Base-by-base conservation (phyloP, 2,113 vertebrate species). In the Lycocorax pyrrhopterus region DNA sequence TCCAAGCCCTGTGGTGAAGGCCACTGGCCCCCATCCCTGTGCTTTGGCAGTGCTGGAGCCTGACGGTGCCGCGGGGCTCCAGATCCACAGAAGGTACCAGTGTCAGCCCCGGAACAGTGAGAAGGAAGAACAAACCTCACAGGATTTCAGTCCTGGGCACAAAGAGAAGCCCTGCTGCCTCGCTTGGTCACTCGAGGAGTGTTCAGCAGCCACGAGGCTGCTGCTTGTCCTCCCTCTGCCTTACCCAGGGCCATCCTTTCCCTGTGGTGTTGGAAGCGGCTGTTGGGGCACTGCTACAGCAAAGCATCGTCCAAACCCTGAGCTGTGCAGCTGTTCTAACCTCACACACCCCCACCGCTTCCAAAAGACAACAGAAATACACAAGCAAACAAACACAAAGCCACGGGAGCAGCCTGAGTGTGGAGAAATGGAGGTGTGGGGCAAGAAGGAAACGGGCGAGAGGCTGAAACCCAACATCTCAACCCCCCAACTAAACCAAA, bases 141-240 rank as follows among this genome's bases (percentile, higher is more conserved):
- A 76, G 49, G 80, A 86, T 68, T 83, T 64, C 74, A 35, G 60
- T 83, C 60, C 81, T 5, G 3, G 33, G 29, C 27, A 17, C 27
- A 4, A 84, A 71, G 66, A 56, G 73, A 83, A 62, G 49, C n/a
- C 12, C 47, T 60, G 63, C 32, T 49, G 63, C 47, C 66, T 9
- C 11, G 22, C 62, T 69, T 12, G 64, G 46, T 72, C 25, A 8
- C 51, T 17, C 3, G 8, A 67, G 49, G 67, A 68, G 79, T 3
- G 18, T 62, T 22, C 67, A 74, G 46, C 7, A 3, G 29, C 35
- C 4, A 1, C 0, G 0, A 32, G 7, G 1, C 35, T 60, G 71
- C 87, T 17, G 56, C 58, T 72, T 7, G 1, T 49, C 59, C 43
- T 64, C 49, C 39, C 37, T 53, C 39, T 2, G 10, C 76, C 25